Evolutionary conservation across 2,797 vertebrate genomes (phyloP).

Genomic region (Echiichthys vipera): DNA sequence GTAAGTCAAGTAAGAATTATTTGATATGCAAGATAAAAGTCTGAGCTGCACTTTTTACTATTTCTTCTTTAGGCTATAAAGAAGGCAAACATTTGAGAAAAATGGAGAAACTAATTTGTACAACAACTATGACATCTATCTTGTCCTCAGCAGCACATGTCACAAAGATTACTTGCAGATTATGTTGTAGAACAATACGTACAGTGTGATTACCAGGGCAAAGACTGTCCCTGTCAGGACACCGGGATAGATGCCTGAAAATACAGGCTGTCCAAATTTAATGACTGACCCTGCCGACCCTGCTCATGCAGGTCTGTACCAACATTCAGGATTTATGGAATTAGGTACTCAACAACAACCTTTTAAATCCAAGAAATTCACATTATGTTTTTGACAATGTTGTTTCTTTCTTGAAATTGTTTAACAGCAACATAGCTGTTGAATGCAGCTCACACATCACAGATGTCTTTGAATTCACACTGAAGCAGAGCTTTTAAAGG

Average conservation of each 20-base stretch:
- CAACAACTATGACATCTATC: not conserved
- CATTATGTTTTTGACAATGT: slow-evolving; percentile 12
- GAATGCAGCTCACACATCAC: not conserved
- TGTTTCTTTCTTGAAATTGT: slow-evolving; percentile 11
- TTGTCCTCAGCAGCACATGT: not conserved
- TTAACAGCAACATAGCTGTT: not conserved
- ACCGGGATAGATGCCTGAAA: not conserved
- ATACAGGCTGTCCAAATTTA: not conserved
- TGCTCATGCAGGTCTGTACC: not conserved
- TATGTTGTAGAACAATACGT: slow-evolving; percentile 18
- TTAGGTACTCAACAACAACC: not conserved
- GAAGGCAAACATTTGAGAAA: not conserved
- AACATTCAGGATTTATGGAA: slow-evolving; percentile 18
- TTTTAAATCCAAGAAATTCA: slow-evolving; percentile 16
- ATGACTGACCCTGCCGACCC: not conserved
- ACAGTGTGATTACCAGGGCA: not conserved
- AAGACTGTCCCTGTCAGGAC: slow-evolving; percentile 6
- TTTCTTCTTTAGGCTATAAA: not conserved
- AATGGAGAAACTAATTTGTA: not conserved
- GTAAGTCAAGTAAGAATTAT: not conserved
- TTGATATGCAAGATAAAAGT: not conserved
- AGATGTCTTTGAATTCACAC: slow-evolving; percentile 25
- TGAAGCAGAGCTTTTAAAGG: not conserved
- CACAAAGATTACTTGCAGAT: slow-evolving; percentile 2
- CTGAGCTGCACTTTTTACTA: not conserved